These are phyloP conservation scores for Muraenolepis orangiensis DNA, from an alignment of 2,797 vertebrate species.

Conservation along the genomic window DNA sequence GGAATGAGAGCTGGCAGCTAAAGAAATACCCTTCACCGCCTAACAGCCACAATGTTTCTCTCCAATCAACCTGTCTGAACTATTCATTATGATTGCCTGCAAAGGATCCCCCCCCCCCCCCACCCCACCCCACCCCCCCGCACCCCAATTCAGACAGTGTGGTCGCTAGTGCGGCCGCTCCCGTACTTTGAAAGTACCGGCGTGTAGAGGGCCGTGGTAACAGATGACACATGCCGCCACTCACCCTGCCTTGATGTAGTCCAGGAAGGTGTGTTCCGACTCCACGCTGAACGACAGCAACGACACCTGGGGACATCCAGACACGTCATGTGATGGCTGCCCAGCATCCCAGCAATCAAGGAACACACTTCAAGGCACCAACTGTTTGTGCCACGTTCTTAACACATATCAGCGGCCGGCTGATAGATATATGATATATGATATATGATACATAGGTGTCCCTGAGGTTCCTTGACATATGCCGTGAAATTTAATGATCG, in stretches of 20 bases:
- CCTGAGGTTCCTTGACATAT: background rate
- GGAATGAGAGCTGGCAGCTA: background rate
- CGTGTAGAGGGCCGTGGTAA: background rate
- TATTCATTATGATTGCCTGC: background rate
- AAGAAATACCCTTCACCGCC: slow-evolving; percentile 30
- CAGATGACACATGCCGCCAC: slow-evolving; percentile 41
- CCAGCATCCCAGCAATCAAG: background rate
- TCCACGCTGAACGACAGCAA: slow-evolving; percentile 89
- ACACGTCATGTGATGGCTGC: slow-evolving; percentile 24
- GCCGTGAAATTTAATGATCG: background rate
- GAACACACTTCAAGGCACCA: no score
- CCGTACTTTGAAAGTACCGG: background rate
- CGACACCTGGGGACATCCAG: slow-evolving; percentile 78
- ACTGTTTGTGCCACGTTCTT: no score
- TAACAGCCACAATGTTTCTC: slow-evolving; percentile 7
- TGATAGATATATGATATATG: no score
- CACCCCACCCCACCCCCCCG: background rate
- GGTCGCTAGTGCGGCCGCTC: background rate
- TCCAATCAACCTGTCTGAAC: background rate
- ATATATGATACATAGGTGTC: no score
- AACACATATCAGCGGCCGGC: no score
- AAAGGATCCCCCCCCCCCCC: background rate
- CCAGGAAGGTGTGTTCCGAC: slow-evolving; percentile 91
- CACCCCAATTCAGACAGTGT: background rate
- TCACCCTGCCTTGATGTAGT: slow-evolving; percentile 98